These are phyloP conservation scores for Telmatochromis sp. DNA, from an alignment of 2,113 vertebrate species.

Conservation along the genomic window DNA sequence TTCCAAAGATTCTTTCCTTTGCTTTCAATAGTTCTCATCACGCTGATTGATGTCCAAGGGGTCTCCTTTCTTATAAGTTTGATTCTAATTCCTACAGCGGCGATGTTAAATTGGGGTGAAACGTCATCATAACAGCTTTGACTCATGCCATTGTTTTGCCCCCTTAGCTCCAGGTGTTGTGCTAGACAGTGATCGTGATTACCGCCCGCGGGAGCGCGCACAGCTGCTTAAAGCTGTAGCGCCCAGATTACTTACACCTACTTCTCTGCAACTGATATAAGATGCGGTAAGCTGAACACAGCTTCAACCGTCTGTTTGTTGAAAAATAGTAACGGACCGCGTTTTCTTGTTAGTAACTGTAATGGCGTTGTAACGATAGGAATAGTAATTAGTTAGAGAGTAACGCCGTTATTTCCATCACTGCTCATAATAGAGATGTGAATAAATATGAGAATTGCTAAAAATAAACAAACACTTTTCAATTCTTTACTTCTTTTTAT, in stretches of 20 bases:
- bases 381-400: neutral
- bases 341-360: neutral
- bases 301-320: neutral
- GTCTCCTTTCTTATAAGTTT: neutral
- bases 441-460: neutral
- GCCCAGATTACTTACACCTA: neutral
- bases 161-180: neutral
- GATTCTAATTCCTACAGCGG: neutral
- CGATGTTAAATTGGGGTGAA: neutral
- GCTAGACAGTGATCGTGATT: neutral
- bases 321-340: neutral
- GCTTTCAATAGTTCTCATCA: neutral
- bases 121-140: neutral
- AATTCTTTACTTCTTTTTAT: neutral
- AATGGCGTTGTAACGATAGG: accelerated
- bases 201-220: accelerated
- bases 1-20: neutral
- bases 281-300: neutral
- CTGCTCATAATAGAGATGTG: neutral
- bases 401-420: neutral
- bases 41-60: neutral
- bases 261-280: neutral
- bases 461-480: neutral
- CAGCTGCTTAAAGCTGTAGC: neutral
- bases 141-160: accelerated